Percentiles rank a stretch among this genome's conserved stretches.
Evolutionary conservation across 2,113 vertebrate species (phyloP).

Genomic region (Apaloderma vittatum): DNA sequence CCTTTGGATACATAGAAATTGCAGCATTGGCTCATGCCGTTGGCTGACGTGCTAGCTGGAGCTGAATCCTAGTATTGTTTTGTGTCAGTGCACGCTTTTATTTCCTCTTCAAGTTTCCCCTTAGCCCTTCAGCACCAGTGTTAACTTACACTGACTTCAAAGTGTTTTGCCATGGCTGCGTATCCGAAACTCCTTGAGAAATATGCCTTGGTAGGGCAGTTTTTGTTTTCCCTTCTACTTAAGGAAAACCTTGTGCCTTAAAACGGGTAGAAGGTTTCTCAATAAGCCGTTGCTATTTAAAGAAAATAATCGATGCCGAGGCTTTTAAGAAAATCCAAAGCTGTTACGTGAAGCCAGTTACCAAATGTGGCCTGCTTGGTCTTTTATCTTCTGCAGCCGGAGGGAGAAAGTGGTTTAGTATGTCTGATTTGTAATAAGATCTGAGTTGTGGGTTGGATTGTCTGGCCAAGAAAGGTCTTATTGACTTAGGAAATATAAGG

Average conservation of each 20-base stretch:
- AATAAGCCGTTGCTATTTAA: constrained; percentile 47
- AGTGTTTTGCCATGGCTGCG: background rate
- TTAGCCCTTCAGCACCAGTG: background rate
- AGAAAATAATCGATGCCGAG: constrained; percentile 23
- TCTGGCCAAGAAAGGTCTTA: constrained; percentile 62
- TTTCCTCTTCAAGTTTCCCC: background rate
- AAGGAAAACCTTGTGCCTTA: background rate
- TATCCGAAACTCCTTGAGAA: background rate
- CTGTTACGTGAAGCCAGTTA: constrained; percentile 36
- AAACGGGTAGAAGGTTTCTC: background rate
- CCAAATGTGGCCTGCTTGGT: constrained; percentile 3
- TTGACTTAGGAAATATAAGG: constrained; percentile 28
- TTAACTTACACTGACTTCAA: background rate
- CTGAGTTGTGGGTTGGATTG: constrained; percentile 13
- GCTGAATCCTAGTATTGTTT: background rate
- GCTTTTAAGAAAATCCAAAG: constrained; percentile 55
- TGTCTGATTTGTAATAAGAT: constrained; percentile 46
- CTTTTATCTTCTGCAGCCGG: constrained; percentile 44
- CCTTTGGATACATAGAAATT: background rate
- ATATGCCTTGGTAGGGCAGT: background rate
- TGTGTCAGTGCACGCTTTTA: background rate
- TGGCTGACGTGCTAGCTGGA: background rate
- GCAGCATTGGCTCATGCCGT: background rate
- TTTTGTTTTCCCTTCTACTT: background rate
- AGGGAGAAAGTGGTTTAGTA: constrained; percentile 42